Base-by-base conservation (phyloP, 2,888 invertebrate genomes). In the Elegia similella region DNA sequence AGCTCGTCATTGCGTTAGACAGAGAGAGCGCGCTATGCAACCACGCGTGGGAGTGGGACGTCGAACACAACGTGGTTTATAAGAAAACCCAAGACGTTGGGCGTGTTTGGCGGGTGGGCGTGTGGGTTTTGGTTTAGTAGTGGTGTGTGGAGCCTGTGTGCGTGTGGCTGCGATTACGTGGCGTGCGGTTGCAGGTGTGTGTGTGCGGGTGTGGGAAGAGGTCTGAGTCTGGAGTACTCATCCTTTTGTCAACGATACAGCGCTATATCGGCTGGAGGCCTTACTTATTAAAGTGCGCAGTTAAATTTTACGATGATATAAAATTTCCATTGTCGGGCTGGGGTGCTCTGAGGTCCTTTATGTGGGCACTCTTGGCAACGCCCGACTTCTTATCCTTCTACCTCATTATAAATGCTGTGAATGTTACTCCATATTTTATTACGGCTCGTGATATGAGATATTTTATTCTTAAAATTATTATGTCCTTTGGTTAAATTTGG, bases 1-100 rank as follows among this genome's bases (percentile, higher is more conserved):
- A 82, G 85, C 91, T 91, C 91, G 88, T 91, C 89, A 91, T 91
- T 86, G 88, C 88, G 89, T 63, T 61, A 78, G 83, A 88, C 70
- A 68, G 84, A 81, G 86, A 84, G 70, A 65, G 62, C 58, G 61
- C 63, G 65, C 65, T 67, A 67, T 62, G 38, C 57, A 44, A 47
- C 63, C 63, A 57, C 58, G 65, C 34, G 80, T 55, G 52, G 73
- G 82, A 91, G 73, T 69, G 75, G 78, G 88, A 90, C 75, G 77
- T 78, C 79, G 83, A 84, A 89, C 84, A 79, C 87, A 86, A 86
- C 90, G 91, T 85, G 91, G 91, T 89, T 89, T 91, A 89, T 90
- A 91, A 91, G 91, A 91, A 91, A 91, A 91, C 91, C 89, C 85
- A 91, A 91, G 91, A 91, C 88, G 89, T 86, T 89, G 91, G 91